Conservation (phyloP, 2,888 invertebrate species). For the Xestia ashworthii region DNA sequence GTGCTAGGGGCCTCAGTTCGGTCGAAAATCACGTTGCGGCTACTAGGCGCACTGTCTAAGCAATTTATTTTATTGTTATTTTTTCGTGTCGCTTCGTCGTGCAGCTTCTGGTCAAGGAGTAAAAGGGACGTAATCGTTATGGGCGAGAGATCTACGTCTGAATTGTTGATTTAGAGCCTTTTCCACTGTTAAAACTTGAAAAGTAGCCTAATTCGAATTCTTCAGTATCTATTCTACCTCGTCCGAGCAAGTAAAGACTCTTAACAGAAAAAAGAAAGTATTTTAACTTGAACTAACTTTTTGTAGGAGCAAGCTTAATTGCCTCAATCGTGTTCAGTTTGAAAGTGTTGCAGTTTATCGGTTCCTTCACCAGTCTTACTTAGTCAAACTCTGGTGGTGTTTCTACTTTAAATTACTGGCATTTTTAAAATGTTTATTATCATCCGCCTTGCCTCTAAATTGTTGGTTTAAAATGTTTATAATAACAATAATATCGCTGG, state of each 20-base stretch:
- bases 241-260: slow-evolving; percentile 3
- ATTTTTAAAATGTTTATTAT: background rate
- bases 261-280: slow-evolving; percentile 21
- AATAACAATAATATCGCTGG: too few species aligned
- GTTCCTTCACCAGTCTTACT: background rate
- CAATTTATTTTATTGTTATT: background rate
- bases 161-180: slow-evolving; percentile 2
- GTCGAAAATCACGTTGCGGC: too few species aligned
- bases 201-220: slow-evolving; percentile 20
- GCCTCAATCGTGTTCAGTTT: slow-evolving; percentile 34
- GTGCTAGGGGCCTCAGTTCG: too few species aligned
- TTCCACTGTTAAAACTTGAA: background rate
- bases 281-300: slow-evolving; percentile 38
- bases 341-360: slow-evolving; percentile 25
- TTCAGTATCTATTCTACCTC: slow-evolving; percentile 1
- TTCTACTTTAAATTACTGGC: slow-evolving; percentile 3
- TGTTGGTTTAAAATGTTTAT: background rate
- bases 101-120: background rate
- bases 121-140: background rate
- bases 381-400: background rate
- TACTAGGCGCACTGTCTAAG: background rate
- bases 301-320: slow-evolving; percentile 40
- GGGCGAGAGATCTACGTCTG: background rate
- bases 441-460: background rate
- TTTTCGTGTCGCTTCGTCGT: too few species aligned